Evolutionary conservation across 2,113 vertebrate species (phyloP).

Genomic region (Chloropsis cyanopogon): DNA sequence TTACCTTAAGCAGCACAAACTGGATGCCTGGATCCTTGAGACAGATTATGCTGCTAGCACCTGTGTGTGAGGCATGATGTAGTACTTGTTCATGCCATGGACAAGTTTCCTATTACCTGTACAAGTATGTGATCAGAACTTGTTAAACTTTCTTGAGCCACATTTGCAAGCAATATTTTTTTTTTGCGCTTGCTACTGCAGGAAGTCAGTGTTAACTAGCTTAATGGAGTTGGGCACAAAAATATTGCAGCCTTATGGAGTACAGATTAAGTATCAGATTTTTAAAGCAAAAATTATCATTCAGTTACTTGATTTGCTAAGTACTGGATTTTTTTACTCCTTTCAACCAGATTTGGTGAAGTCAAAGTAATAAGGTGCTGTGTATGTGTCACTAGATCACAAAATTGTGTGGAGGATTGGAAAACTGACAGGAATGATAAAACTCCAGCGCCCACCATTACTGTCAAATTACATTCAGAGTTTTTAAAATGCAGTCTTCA

Average conservation of each 20-base stretch:
- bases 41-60: neutral
- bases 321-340: neutral
- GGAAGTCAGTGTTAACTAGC: neutral
- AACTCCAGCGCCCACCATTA: neutral
- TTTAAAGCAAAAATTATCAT: conserved; percentile 36
- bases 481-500: neutral
- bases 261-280: conserved; percentile 42
- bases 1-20: conserved; percentile 14
- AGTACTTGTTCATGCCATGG: neutral
- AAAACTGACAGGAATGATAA: neutral
- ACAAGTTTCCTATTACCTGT: neutral
- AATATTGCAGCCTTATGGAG: conserved; percentile 25
- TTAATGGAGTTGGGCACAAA: neutral
- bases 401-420: neutral
- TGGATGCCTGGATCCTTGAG: neutral
- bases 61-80: neutral
- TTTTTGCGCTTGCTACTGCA: conserved; percentile 12
- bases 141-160: neutral
- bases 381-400: conserved; percentile 4
- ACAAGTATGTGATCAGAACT: neutral
- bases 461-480: neutral
- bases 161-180: conserved; percentile 12
- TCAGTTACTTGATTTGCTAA: conserved; percentile 27
- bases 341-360: conserved; percentile 28
- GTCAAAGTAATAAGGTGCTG: conserved; percentile 34